Evolutionary conservation across 2,113 vertebrate species (phyloP), one percentile per base, ranked within the genome.

Genomic region (Cololabis saira): DNA sequence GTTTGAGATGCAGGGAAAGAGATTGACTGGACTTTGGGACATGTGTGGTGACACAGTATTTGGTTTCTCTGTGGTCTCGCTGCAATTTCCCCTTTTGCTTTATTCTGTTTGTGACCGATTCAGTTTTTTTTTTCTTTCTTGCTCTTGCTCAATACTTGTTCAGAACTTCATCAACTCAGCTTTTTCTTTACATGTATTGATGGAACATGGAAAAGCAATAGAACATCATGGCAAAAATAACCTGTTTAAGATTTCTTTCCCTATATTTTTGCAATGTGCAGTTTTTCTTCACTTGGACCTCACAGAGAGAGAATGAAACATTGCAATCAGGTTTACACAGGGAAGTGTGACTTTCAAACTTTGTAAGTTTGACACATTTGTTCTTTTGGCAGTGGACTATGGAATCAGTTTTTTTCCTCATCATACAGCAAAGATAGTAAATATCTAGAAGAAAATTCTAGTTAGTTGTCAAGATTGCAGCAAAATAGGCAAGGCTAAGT

Each of bases 401-500:
- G 43, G 47, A 33, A 21, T 45, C 58, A 2, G 16, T 60, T 47
- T 60, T 47, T 44, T n/a, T n/a, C 42, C 7, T 44, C 13, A 44
- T 44, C 12, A 15, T 16, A 44, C 42, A 44, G 42, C 14, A 15
- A 60, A 41, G 44, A 60, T 59, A 73, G 54, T 67, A 43, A 60
- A 43, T 48, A 80, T 54, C 66, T 27, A 43, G 27, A 47, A 60
- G 62, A 66, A 70, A 66, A 66, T 18, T 63, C 37, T 44, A 24
- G 61, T 70, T 59, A 22, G 21, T 14, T 59, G 58, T 80, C 75
- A 76, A 67, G 69, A 70, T 61, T 21, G 17, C 30, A 30, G 37
- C 71, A 44, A 74, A 74, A 71, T 68, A 76, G 73, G 77, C 45
- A 59, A 63, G 58, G 54, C 47, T 73, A 71, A 75, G 63, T 53